Base-by-base conservation (phyloP, 1,140 invertebrate genomes). In the Stenopsyche tienmushanensis region DNA sequence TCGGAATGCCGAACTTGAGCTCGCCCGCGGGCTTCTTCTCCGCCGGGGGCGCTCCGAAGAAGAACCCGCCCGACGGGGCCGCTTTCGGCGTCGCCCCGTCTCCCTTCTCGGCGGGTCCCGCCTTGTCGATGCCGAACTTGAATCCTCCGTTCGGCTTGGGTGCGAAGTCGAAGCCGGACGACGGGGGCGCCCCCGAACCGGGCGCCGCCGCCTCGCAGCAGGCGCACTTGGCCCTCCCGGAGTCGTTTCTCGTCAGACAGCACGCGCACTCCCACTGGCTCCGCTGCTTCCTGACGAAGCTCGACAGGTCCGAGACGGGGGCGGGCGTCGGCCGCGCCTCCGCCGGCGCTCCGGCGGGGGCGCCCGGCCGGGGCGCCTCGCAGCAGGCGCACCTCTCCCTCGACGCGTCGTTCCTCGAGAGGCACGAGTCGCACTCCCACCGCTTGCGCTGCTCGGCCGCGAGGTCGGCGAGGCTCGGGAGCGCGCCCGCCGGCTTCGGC, bases 131-230 rank as follows among this genome's bases (percentile, higher is more conserved):
- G 41, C 68, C 68, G 29, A 70, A 70, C 47, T 70, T 70, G 42
- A 70, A 70, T 1, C 45, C 39, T 7, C 50, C 44, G 18, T 42
- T 23, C 1, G 24, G 20, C 1, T 13, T 20, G 0, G 59, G 13
- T n/a, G 64, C 68, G 34, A 70, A 70, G 34, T 70, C 66, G 45
- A 66, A 70, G 17, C 24, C 10, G 1, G 29, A 10, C 3, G 49
- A 1, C 45, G 64, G 53, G 1, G 29, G 25, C n/a, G 64, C 17
- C 2, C 73, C 72, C 3, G 67, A 67, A 10, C 76, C 81, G 7
- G 87, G 86, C 72, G 85, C 90, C 0, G 83, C 73, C 21, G 86
- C 80, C 58, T 86, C 85, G 73, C 90, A 92, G 65, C 89, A 90
- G 18, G 84, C 78, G 78, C 90, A 92, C 69, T 81, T 84, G 2